Percentiles rank a stretch among this genome's conserved stretches.
Conservation (phyloP, 2,797 vertebrate species). For the Hydrocynus forskahlii region DNA sequence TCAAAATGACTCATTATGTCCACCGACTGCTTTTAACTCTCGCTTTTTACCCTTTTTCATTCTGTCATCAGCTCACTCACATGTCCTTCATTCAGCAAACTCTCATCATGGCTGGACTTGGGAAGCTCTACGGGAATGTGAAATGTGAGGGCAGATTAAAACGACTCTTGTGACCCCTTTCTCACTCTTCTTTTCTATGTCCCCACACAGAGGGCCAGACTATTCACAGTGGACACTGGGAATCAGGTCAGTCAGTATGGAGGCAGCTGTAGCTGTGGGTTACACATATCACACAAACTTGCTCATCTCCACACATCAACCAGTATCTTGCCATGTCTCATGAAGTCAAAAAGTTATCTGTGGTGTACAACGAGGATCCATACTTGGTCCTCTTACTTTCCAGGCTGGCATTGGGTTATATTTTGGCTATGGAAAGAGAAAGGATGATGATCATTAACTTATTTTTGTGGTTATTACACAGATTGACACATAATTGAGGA, state of each 20-base stretch:
- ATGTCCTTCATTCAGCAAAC: not conserved
- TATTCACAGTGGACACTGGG: slow-evolving; percentile 47
- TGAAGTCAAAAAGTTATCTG: not conserved
- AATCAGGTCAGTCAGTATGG: slow-evolving; percentile 42
- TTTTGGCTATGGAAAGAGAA: no score
- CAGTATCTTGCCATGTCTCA: not conserved
- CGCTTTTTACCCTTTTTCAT: no score
- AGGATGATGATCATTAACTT: no score
- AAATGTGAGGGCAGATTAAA: slow-evolving; percentile 37
- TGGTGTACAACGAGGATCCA: not conserved
- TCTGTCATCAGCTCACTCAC: not conserved
- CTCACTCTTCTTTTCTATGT: not conserved
- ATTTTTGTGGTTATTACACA: not conserved
- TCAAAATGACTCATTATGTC: no score
- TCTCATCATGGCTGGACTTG: not conserved
- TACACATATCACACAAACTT: not conserved
- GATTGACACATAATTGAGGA: not conserved
- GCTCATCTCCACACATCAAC: not conserved
- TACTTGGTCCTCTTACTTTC: not conserved
- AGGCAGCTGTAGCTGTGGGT: not conserved
- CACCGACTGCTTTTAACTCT: no score
- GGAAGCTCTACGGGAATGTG: not conserved
- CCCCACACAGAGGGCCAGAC: slow-evolving; percentile 18
- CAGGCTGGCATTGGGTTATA: not conserved
- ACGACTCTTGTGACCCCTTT: slow-evolving; percentile 36